Base-by-base conservation (phyloP, 1,140 invertebrate genomes). In the Atta cephalotes region DNA sequence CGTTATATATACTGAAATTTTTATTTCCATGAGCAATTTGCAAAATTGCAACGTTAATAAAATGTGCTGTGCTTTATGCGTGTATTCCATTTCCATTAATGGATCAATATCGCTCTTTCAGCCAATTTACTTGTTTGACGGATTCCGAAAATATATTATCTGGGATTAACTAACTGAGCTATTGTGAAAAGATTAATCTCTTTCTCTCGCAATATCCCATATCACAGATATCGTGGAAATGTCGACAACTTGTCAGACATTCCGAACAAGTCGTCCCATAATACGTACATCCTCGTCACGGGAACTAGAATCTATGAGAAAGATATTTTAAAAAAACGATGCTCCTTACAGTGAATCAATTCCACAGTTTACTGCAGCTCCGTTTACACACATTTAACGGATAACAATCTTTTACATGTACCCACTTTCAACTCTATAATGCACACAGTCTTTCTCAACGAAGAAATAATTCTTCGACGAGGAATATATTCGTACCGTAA, bases 401-500 rank as follows among this genome's bases (percentile, higher is more conserved):
- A 31, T 80, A 80, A 35, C 65, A 68, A 45, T 66, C 18, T 51
- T 66, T 80, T 66, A 66, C 62, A 28, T 66, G 45, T n/a, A 65
- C 18, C 21, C 45, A 51, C 39, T 31, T 31, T n/a, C 25, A 66
- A 16, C 62, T 35, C 62, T 39, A 49, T 51, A 51, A 65, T 63
- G 60, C 39, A 62, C 39, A 31, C 58, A 14, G 16, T 12, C 18
- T 53, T 49, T 21, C 28, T 28, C 28, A 49, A 45, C 28, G 77
- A 65, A 51, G 45, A 65, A 21, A 53, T 80, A 80, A 80, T 66
- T 66, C 62, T 35, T 53, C 77, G 62, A 31, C 45, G 62, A 66
- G 77, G 3, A 53, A 53, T 31, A 53, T 7, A 21, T 39, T 45
- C 31, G 7, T 28, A 12, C 28, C 12, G 58, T 63, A 63, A 78